A percentile compares a stretch with the other conserved stretches of the same genome.
phyloP scores from a whole-genome alignment of 2,888 invertebrate species.

The Rhamphomyia laevipes region DNA sequence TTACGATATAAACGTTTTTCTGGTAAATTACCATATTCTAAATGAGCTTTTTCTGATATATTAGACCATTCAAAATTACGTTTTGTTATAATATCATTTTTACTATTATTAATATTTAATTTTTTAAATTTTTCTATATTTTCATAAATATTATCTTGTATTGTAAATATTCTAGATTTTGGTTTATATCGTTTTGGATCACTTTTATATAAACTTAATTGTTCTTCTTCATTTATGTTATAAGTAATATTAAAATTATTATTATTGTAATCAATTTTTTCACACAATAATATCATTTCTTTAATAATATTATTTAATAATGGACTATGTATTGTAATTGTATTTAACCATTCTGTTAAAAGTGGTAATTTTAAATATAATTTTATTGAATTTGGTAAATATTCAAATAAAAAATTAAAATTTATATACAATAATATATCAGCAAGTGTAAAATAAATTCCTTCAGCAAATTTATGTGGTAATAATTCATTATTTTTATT shows the following conservation, averaged over 20 bases:
- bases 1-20: conserved; percentile 60
- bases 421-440: conserved; percentile 70
- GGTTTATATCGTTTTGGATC: conserved; percentile 68
- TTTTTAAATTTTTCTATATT: conserved; percentile 19
- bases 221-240: conserved; percentile 15
- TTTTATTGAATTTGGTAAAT: conserved; percentile 19
- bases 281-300: not conserved
- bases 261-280: not conserved
- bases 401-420: conserved; percentile 47
- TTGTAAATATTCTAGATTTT: conserved; percentile 59
- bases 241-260: not conserved
- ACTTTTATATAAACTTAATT: conserved; percentile 42
- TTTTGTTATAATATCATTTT: not conserved
- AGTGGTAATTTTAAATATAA: conserved; percentile 41
- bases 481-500: conserved; percentile 28
- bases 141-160: conserved; percentile 60
- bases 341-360: conserved; percentile 50
- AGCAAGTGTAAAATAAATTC: conserved; percentile 67
- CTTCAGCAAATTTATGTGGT: conserved; percentile 68
- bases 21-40: conserved; percentile 69
- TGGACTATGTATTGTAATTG: conserved; percentile 18
- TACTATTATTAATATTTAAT: conserved; percentile 2
- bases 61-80: conserved; percentile 52
- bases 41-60: conserved; percentile 63
- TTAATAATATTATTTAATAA: not conserved